Evolutionary conservation across 2,113 vertebrate species (phyloP).

Genomic region (Apistogramma diplotaenia): DNA sequence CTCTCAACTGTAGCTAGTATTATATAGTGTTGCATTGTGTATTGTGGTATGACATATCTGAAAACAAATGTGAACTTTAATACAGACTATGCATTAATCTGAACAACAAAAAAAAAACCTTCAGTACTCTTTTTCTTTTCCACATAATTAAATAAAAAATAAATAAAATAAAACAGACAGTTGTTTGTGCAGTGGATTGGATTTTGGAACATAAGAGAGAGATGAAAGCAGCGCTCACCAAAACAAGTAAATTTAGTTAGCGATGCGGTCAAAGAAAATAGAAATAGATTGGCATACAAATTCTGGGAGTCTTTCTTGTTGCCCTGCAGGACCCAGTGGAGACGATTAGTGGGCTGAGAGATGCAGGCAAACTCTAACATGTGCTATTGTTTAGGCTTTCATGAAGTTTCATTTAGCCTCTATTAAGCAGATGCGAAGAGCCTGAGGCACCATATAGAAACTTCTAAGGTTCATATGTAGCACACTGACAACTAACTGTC

Average conservation of each 20-base stretch:
- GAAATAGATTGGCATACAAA: conserved; percentile 32
- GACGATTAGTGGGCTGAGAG: conserved; percentile 38
- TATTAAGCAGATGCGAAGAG: conserved; percentile 32
- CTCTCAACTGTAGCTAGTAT: not conserved
- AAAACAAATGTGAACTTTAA: not conserved
- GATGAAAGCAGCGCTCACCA: conserved; percentile 35
- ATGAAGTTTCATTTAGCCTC: conserved; percentile 47
- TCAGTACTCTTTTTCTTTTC: not conserved
- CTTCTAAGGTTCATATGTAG: conserved; percentile 32
- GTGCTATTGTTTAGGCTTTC: conserved; percentile 46
- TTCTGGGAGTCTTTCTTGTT: conserved; percentile 49
- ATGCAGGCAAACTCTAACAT: conserved; percentile 20
- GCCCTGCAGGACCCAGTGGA: conserved; percentile 34
- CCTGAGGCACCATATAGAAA: not conserved
- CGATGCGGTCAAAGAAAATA: conserved; percentile 42
- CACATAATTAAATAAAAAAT: not conserved
- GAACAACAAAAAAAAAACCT: not conserved
- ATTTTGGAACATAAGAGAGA: conserved; percentile 7
- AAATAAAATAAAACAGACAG: not conserved
- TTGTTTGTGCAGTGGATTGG: conserved; percentile 6
- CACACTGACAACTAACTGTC: conserved; percentile 20
- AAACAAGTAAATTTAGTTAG: conserved; percentile 49
- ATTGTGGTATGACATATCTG: not conserved
- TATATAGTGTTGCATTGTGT: not conserved
- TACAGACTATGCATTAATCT: not conserved